These are phyloP conservation scores for Gasteruption jaculator DNA, from an alignment of 2,888 invertebrate species.

Conservation along the genomic window DNA sequence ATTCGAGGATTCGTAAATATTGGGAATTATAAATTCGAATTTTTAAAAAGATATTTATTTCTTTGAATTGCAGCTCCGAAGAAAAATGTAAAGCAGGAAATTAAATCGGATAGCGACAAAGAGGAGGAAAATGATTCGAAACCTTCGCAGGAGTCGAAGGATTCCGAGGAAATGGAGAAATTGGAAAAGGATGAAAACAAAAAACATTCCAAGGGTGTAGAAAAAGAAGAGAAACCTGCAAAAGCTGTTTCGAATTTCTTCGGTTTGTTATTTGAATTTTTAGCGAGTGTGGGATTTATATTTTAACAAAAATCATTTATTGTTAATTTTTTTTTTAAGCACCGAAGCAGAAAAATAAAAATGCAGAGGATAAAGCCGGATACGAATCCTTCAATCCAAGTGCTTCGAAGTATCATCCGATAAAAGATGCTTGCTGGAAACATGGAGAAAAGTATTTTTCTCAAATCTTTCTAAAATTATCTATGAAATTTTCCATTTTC, in stretches of 20 bases:
- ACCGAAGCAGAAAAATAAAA: slow-evolving; percentile 27
- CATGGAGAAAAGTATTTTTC: slow-evolving; percentile 61
- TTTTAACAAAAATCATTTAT: slow-evolving; percentile 9
- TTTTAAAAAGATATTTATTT: too few species aligned
- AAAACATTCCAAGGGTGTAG: too few species aligned
- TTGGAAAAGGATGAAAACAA: slow-evolving; percentile 19
- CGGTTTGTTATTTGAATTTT: not conserved
- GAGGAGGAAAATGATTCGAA: slow-evolving; percentile 14
- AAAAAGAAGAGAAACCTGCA: slow-evolving; percentile 21
- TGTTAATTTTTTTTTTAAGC: slow-evolving; percentile 19
- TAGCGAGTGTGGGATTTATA: not conserved
- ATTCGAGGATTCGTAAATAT: too few species aligned
- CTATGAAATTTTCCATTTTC: slow-evolving; percentile 5
- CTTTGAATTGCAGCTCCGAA: slow-evolving; percentile 16
- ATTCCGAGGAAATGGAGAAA: slow-evolving; percentile 13
- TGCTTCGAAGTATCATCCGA: slow-evolving; percentile 72
- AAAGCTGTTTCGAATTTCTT: slow-evolving; percentile 13
- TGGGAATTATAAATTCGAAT: too few species aligned
- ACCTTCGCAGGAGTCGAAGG: slow-evolving; percentile 8
- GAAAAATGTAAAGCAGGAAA: slow-evolving; percentile 5
- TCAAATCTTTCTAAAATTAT: not conserved
- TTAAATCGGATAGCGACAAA: slow-evolving; percentile 19
- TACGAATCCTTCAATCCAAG: slow-evolving; percentile 66
- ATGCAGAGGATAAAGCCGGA: slow-evolving; percentile 21
- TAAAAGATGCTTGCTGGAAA: slow-evolving; percentile 79